phyloP scores from a whole-genome alignment of 2,797 vertebrate genomes.

The Toxotes lorentzi region DNA sequence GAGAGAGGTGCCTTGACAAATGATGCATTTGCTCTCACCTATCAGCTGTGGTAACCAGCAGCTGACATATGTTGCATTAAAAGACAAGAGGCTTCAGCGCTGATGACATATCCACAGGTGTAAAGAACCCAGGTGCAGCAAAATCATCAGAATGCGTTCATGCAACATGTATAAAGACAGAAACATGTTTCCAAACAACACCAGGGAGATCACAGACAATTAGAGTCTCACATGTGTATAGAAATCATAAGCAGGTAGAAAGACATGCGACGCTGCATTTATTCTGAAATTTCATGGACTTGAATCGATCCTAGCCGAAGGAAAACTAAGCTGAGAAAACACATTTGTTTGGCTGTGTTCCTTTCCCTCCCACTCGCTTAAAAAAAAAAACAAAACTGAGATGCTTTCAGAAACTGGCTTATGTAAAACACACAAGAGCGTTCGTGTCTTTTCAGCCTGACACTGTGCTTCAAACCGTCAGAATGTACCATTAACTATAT shows the following conservation, averaged over 20 bases:
- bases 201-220: neutral
- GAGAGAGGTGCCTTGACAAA: slow-evolving; percentile 2
- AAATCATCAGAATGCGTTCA: neutral
- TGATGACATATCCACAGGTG: neutral
- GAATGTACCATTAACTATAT: neutral
- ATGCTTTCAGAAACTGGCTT: slow-evolving; percentile 1
- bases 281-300: neutral
- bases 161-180: neutral
- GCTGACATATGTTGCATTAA: neutral
- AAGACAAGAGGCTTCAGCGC: neutral
- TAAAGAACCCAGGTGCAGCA: neutral
- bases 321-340: slow-evolving; percentile 9
- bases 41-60: neutral
- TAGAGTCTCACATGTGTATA: neutral
- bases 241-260: neutral
- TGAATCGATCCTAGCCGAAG: neutral
- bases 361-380: neutral
- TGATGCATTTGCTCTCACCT: neutral
- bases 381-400: neutral
- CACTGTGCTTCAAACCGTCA: neutral
- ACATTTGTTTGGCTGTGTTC: neutral
- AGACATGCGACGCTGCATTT: neutral
- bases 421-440: slow-evolving; percentile 17
- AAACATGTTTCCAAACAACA: slow-evolving; percentile 7
- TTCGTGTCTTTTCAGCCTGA: neutral